phyloP scores from a whole-genome alignment of 2,888 invertebrate species.

The Eupithecia pulchellata region DNA sequence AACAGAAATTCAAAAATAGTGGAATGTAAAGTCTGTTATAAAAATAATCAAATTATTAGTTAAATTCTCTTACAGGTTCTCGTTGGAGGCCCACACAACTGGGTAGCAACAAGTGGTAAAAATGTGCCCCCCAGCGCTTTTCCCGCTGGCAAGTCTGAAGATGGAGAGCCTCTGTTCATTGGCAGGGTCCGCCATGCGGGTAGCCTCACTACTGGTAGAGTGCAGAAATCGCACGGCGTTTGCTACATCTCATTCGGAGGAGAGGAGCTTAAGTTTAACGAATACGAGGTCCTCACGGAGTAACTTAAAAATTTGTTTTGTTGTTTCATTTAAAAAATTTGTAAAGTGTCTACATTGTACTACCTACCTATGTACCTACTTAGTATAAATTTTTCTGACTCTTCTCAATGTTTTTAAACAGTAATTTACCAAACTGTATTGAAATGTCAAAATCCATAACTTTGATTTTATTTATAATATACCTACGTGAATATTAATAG shows the following conservation, averaged over 20 bases:
- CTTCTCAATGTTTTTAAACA: no score
- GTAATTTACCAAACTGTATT: no score
- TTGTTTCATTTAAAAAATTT: no score
- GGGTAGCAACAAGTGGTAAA: conserved; percentile 89
- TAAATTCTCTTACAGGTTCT: conserved; percentile 77
- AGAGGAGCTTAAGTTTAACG: conserved; percentile 90
- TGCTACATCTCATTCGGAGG: conserved; percentile 95
- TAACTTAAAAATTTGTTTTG: not conserved
- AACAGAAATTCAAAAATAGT: no score
- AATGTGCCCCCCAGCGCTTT: conserved; percentile 91
- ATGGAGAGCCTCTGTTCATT: conserved; percentile 88
- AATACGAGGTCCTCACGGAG: conserved; percentile 91
- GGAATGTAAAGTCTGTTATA: no score
- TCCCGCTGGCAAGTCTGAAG: conserved; percentile 89
- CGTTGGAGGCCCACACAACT: conserved; percentile 86
- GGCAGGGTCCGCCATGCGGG: not conserved
- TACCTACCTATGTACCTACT: no score
- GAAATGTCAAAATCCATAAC: no score
- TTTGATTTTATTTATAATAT: no score
- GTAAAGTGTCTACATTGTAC: no score
- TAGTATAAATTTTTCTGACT: no score
- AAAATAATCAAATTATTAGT: not conserved
- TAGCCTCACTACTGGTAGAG: conserved; percentile 51
- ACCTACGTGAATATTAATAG: no score
- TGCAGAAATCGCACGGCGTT: conserved; percentile 92